Evolutionary conservation across 2,797 vertebrate genomes (phyloP), one percentile per base, ranked within the genome.

Genomic region (Heteromormyrus szaboi): DNA sequence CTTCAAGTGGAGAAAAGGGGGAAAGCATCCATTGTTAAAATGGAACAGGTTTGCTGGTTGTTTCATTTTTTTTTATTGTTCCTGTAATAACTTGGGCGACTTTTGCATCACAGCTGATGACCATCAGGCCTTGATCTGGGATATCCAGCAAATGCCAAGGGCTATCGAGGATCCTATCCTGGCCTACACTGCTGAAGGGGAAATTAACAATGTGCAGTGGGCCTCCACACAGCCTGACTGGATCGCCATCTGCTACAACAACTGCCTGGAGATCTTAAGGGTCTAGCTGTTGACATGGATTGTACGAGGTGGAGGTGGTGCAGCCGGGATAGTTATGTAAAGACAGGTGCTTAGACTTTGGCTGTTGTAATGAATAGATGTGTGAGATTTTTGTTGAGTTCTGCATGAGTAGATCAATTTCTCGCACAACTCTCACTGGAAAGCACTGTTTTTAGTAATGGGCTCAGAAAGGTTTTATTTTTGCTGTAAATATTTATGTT

Each of bases 121-220:
- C 94, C 98, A 99, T 94, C 98, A 99, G 96, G 99, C 98, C 79
- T 96, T 99, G 93, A 99, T 99, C 94, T 99, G 99, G 99, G 98
- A 99, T 93, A 99, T 99, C 94, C 99, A 99, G 94, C 98, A 99
- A 92, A 99, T 99, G 99, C 99, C 99, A 0, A 96, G 98, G 29
- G 99, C 98, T 93, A 99, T 99, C 7, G 98, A 99, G 94, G 98
- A 99, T 92, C 99, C 98, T 3, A 99, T 99, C 93, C 96, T 99
- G 96, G 99, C 98, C 88, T 99, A 99, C 94, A 99, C 98, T 6
- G 98, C 98, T 0, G 98, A 99, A 92, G 98, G 98, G 33, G 98
- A 99, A 95, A 99, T 99, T 96, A 99, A 99, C 96, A 99, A 99
- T 41, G 98, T 99, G 92, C 99, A 99, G 96, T 99, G 99, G 98